These are phyloP conservation scores for Scomber colias DNA, from an alignment of 2,113 vertebrate genomes.

Conservation along the genomic window DNA sequence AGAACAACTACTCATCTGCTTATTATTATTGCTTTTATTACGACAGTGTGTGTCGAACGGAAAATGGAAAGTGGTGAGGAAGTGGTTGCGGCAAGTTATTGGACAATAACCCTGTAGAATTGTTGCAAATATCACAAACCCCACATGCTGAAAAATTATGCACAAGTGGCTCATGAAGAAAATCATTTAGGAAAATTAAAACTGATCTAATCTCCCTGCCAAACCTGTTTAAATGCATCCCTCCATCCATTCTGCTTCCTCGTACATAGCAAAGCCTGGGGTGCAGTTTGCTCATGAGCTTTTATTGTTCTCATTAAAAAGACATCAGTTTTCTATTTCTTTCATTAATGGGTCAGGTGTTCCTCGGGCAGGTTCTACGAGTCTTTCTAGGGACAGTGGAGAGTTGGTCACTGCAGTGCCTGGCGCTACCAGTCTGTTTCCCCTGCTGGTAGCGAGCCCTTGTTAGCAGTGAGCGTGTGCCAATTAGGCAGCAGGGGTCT, in stretches of 20 bases:
- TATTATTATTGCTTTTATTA: constrained; percentile 76
- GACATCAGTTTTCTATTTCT: constrained; percentile 73
- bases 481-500: constrained; percentile 83
- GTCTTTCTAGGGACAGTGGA: constrained; percentile 39
- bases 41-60: constrained; percentile 59
- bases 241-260: constrained; percentile 51
- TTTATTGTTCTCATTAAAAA: constrained; percentile 80
- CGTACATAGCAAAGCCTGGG: constrained; percentile 60
- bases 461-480: constrained; percentile 76
- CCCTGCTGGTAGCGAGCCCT: constrained; percentile 67
- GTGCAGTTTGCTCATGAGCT: constrained; percentile 66
- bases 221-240: constrained; percentile 51
- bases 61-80: constrained; percentile 64
- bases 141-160: constrained; percentile 40
- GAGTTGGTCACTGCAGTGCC: constrained; percentile 54
- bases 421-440: constrained; percentile 58
- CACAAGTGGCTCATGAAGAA: constrained; percentile 32
- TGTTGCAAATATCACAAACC: constrained; percentile 44
- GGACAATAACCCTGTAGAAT: constrained; percentile 51
- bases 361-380: constrained; percentile 44
- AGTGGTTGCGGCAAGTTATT: constrained; percentile 47
- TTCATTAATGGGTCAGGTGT: constrained; percentile 75
- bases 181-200: constrained; percentile 55
- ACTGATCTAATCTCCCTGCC: constrained; percentile 46
- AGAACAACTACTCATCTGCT: constrained; percentile 69